Conservation (phyloP, 2,888 invertebrate genomes). For the Pimpla rufipes region DNA sequence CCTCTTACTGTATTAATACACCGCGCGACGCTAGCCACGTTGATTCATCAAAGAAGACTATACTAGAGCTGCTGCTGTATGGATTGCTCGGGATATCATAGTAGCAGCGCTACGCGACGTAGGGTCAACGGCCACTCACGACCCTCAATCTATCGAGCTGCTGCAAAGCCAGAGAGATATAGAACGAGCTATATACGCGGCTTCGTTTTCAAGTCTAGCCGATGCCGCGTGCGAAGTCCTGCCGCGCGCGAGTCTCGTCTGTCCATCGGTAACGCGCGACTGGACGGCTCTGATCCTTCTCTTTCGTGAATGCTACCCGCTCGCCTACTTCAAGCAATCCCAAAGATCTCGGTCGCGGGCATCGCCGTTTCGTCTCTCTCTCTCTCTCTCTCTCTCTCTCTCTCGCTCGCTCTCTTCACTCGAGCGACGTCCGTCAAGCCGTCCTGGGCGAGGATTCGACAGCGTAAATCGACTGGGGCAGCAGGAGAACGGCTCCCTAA, state of each 20-base stretch:
- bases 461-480: conserved; percentile 15
- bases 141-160: conserved; percentile 83
- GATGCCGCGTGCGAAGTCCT: conserved; percentile 17
- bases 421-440: neutral
- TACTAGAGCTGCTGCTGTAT: conserved; percentile 19
- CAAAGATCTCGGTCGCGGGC: conserved; percentile 19
- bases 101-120: conserved; percentile 68
- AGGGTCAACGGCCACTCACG: conserved; percentile 84
- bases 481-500: conserved; percentile 22
- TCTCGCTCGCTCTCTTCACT: neutral
- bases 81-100: conserved; percentile 7
- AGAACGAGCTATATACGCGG: neutral
- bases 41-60: conserved; percentile 30
- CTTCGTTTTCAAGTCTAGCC: conserved; percentile 24
- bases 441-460: conserved; percentile 3
- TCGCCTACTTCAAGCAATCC: conserved; percentile 14
- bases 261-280: neutral
- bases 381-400: neutral
- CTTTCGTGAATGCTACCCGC: neutral
- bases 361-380: neutral
- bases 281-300: neutral
- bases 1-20: neutral
- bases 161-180: conserved; percentile 17
- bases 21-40: neutral
- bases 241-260: neutral